Conservation (phyloP, 2,113 vertebrate genomes). For the Oriolus oriolus region DNA sequence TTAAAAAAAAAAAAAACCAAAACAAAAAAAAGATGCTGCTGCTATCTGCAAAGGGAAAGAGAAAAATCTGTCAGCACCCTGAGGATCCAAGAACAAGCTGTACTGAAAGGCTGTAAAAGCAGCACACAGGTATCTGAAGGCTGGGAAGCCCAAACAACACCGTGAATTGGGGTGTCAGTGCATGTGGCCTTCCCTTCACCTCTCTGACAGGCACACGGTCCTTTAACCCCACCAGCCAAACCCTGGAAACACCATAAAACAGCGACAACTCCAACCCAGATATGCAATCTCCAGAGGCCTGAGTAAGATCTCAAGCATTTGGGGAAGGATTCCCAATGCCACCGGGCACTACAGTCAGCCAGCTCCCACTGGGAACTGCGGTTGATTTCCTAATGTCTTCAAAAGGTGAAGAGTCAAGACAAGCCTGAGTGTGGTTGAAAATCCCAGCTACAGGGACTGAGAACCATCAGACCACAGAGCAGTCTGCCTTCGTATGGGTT, state of each 20-base stretch:
- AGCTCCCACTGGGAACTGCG: neutral
- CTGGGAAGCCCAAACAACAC: neutral
- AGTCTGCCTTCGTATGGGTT: neutral
- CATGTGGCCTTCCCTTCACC: neutral
- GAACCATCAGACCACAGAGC: constrained; percentile 20
- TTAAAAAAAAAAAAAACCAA: neutral
- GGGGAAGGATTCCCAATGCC: neutral
- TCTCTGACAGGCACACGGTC: neutral
- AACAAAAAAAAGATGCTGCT: neutral
- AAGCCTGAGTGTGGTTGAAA: neutral
- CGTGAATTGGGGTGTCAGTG: neutral
- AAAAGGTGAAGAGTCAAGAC: constrained; percentile 17
- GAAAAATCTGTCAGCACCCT: neutral
- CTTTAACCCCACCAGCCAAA: neutral
- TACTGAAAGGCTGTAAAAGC: neutral
- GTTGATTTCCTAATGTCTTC: constrained; percentile 9
- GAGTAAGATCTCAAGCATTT: neutral
- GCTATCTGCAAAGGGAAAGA: constrained; percentile 63
- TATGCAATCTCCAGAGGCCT: neutral
- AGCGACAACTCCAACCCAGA: neutral
- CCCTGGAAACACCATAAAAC: neutral
- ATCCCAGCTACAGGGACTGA: neutral
- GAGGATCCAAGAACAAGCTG: neutral
- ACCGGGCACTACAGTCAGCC: neutral
- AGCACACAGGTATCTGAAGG: neutral